phyloP scores from a whole-genome alignment of 2,113 vertebrate genomes.

The Hystrix brachyura region DNA sequence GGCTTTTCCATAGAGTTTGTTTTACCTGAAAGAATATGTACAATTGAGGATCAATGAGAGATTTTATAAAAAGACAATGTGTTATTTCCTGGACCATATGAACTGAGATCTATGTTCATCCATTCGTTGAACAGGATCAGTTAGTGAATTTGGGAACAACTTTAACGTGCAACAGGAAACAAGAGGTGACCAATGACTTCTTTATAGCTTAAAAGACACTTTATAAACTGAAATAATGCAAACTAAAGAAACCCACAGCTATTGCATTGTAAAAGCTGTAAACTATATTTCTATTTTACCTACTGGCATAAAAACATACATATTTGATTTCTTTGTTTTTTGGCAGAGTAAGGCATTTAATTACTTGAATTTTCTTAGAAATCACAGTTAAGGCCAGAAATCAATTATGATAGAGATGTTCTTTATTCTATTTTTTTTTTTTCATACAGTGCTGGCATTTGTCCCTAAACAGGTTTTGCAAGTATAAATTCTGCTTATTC shows the following conservation, averaged over 20 bases:
- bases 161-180: background rate
- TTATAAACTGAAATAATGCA: background rate
- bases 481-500: constrained; percentile 67
- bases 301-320: constrained; percentile 46
- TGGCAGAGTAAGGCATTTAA: constrained; percentile 16
- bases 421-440: constrained; percentile 2
- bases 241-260: constrained; percentile 20
- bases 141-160: background rate
- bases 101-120: background rate
- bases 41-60: background rate
- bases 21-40: background rate
- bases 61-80: background rate
- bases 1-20: constrained; percentile 24
- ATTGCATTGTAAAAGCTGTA: constrained; percentile 10
- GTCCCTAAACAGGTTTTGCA: constrained; percentile 73
- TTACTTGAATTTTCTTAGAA: constrained; percentile 68
- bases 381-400: constrained; percentile 65
- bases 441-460: constrained; percentile 49
- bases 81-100: too few species aligned
- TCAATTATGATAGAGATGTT: constrained; percentile 63
- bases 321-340: background rate
- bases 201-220: background rate
- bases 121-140: background rate
- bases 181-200: background rate
- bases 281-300: constrained; percentile 60